Base-by-base conservation (phyloP, 2,888 invertebrate species). In the Hanleya hanleyi region DNA sequence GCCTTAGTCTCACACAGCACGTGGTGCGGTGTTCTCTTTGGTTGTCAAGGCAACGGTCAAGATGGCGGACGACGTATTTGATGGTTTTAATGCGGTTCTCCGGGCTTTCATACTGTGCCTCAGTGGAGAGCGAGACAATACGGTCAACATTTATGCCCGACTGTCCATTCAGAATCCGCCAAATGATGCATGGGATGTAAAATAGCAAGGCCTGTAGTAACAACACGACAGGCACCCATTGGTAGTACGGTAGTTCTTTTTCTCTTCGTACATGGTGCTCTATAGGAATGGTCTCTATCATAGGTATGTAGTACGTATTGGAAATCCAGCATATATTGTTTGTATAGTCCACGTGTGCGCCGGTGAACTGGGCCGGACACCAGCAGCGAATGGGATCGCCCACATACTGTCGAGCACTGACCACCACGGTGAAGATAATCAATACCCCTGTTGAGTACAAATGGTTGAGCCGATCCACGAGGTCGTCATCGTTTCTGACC, bases 311-410 rank as follows among this genome's bases (percentile, higher is more conserved):
- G 81, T 92, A 92, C 3, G 92, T 92, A 83, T 92, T 91, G 75
- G 91, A 90, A 64, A 91, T 91, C 92, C 92, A 92, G 84, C 92
- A 92, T 78, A 92, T 91, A 85, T 92, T 92, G 84, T 92, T 92
- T 26, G 92, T 90, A 84, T 92, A 92, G 76, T 91, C 91, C 74
- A 91, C 91, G 87, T 92, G 92, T 29, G 91, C 91, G 37, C 90
- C 90, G 6, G 91, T 91, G 84, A 92, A 92, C 80, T 91, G 90
- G 3, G 91, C 91, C 26, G 91, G 91, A 67, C 91, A 91, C 91
- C 91, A 91, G 78, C 91, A 91, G 76, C 72, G 57, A 64, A 89
- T 89, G n/a, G 89, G 89, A 69, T 88, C 89, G 29, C 90, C 90
- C 50, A 90, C 89, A 79, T 90, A 90, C 78, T 90, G 90, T 22